Base-by-base conservation (phyloP, 2,888 invertebrate genomes). In the Nomada flava region DNA sequence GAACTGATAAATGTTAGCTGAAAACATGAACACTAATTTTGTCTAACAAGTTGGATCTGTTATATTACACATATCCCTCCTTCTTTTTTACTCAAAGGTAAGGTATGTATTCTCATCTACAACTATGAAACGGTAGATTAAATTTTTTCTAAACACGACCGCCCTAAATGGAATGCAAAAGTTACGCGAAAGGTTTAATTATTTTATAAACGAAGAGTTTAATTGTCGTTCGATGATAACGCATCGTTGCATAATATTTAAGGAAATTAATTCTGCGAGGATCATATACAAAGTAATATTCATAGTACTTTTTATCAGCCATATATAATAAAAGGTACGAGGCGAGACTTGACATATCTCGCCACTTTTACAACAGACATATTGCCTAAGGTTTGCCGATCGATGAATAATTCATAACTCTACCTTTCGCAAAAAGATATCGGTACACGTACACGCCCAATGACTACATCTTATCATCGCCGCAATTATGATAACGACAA, bases 341-440 rank as follows among this genome's bases (percentile, higher is more conserved):
- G 47, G 47, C 15, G 47, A 50, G 47, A 50, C 47, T 15, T 20
- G 13, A 50, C 23, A 47, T 36, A 47, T 47, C 15, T 9, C 29
- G 23, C 13, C 11, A n/a, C n/a, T 52, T 52, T 23, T 36, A 67
- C 15, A 29, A n/a, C 50, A n/a, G 10, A 0, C 29, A 29, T 65
- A 15, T 47, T 59, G 23, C 18, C 0, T 1, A 10, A 13, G 23
- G 20, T 47, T 59, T 2, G 9, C 20, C 60, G 4, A 42, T 53
- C 42, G 20, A 44, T 72, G 23, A 72, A 63, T 72, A 52, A 72
- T 72, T 63, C 42, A 72, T 44, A 53, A 26, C 23, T 10, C 10
- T 42, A 26, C n/a, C 23, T 53, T 26, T 47, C 47, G 11, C 18
- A 7, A 47, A 57, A 23, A 50, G 15, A 18, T 47, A 47, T 65